Conservation (phyloP, 1,140 invertebrate genomes). For the Homalodisca vitripennis region DNA sequence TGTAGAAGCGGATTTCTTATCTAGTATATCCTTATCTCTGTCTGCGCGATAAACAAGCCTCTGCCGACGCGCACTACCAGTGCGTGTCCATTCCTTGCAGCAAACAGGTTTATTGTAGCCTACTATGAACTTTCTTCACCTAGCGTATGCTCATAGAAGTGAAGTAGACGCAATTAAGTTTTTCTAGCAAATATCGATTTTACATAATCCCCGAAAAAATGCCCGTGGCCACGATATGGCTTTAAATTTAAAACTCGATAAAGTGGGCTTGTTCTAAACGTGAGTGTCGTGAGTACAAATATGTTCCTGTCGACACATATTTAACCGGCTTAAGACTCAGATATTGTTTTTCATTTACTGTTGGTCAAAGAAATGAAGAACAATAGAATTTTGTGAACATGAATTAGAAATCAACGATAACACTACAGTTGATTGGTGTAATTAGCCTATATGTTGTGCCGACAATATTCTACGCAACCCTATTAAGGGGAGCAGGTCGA, state of each 20-base stretch:
- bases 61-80: no score
- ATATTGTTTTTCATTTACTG: conserved; percentile 25
- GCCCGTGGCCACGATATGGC: conserved; percentile 5
- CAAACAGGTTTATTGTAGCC: no score
- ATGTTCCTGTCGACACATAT: background rate
- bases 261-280: background rate
- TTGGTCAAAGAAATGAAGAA: conserved; percentile 18
- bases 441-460: no score
- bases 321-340: conserved; percentile 2
- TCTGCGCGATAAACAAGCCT: no score
- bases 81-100: no score
- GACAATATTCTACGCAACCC: background rate
- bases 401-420: conserved; percentile 20
- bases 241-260: background rate
- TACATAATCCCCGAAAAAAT: conserved; percentile 16
- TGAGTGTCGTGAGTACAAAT: conserved; percentile 12
- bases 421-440: conserved; percentile 21
- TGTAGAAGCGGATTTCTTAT: no score
- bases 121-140: no score
- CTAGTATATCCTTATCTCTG: no score
- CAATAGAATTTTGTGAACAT: conserved; percentile 9
- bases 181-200: no score
- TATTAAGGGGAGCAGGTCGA: no score
- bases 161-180: no score
- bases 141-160: no score